Evolutionary conservation across 2,797 vertebrate species (phyloP).

Genomic region (Catamblyrhynchus diadema): DNA sequence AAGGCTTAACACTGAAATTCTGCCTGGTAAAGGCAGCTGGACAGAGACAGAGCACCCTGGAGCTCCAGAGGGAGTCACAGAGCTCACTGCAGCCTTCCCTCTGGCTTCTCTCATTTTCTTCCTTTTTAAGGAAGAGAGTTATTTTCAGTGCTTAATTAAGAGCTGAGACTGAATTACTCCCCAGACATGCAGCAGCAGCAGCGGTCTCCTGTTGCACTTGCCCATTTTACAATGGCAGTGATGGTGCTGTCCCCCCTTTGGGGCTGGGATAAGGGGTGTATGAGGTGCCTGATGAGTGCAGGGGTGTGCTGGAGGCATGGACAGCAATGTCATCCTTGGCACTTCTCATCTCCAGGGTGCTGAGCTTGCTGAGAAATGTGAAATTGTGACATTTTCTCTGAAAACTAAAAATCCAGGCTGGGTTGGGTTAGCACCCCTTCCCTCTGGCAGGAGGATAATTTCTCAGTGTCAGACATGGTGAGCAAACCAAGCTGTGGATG

Average conservation of each 20-base stretch:
- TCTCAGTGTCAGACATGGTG: rapidly evolving
- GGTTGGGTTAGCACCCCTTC: neutral
- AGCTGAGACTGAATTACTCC: neutral
- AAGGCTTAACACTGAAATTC: neutral
- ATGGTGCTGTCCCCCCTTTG: neutral
- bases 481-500: neutral
- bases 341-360: neutral
- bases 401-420: neutral
- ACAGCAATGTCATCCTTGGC: neutral
- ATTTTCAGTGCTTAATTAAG: slow-evolving; percentile 35
- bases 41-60: neutral
- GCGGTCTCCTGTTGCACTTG: neutral
- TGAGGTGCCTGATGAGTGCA: rapidly evolving
- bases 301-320: rapidly evolving
- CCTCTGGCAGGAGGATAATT: neutral
- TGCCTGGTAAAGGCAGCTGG: neutral
- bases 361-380: neutral
- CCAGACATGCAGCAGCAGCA: neutral
- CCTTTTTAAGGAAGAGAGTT: slow-evolving; percentile 32
- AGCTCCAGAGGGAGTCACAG: neutral
- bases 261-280: rapidly evolving
- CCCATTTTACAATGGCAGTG: rapidly evolving
- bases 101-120: neutral
- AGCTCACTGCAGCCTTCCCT: neutral
- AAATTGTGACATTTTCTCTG: neutral